A percentile compares a stretch with the other conserved stretches of the same genome.
phyloP scores from a whole-genome alignment of 2,888 invertebrate genomes.

The Drosophila suboccidentalis region DNA sequence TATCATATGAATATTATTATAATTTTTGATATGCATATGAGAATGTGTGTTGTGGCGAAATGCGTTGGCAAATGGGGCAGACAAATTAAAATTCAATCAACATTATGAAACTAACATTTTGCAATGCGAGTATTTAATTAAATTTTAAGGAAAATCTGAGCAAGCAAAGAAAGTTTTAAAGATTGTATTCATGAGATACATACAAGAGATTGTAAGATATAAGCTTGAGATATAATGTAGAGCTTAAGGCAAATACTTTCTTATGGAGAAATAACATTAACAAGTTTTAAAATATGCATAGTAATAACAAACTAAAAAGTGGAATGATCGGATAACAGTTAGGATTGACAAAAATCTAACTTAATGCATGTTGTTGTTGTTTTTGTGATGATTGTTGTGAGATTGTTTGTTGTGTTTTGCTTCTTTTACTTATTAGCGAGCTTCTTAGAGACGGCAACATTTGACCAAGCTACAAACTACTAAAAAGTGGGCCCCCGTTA shows the following conservation, averaged over 20 bases:
- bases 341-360: conserved; percentile 29
- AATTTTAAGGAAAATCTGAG: background rate
- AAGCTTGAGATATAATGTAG: conserved; percentile 24
- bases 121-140: conserved; percentile 7
- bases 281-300: conserved; percentile 26
- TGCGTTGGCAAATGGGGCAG: conserved; percentile 18
- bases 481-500: conserved; percentile 48
- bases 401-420: conserved; percentile 14
- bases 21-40: conserved; percentile 22
- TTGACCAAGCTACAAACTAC: conserved; percentile 63
- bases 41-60: conserved; percentile 34
- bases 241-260: conserved; percentile 27
- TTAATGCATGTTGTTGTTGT: conserved; percentile 6
- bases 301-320: conserved; percentile 35
- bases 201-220: background rate
- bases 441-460: conserved; percentile 59
- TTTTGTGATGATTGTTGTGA: conserved; percentile 47
- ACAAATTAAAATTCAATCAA: conserved; percentile 10
- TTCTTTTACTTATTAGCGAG: conserved; percentile 29
- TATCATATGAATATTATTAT: conserved; percentile 17
- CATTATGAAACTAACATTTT: conserved; percentile 8
- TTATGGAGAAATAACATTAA: conserved; percentile 43
- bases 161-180: conserved; percentile 1
- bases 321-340: conserved; percentile 31
- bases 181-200: background rate